A percentile compares a stretch with the other conserved stretches of the same genome.
These are phyloP conservation scores for Aphrocallistes beatrix DNA, from an alignment of 37 sponge, comb jelly and placozoan genomes.

Conservation along the genomic window DNA sequence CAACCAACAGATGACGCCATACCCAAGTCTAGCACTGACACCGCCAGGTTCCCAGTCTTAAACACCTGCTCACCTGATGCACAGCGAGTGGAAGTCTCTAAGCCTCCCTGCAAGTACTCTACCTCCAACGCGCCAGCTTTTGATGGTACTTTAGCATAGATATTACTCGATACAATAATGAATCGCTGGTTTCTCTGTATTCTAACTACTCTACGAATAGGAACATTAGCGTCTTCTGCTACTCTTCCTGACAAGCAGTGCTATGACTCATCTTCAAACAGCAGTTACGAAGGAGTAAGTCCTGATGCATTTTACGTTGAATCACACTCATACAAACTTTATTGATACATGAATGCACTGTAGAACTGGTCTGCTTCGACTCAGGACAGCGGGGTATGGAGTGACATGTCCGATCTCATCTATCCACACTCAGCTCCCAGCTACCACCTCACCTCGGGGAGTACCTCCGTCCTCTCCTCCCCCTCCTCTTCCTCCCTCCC, in stretches of 20 bases:
- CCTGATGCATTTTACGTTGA: no score
- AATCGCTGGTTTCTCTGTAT: no score
- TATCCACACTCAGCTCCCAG: neutral
- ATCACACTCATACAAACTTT: no score
- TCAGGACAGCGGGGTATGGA: slow-evolving; percentile 4
- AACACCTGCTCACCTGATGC: neutral
- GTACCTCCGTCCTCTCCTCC: neutral
- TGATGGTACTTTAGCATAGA: no score
- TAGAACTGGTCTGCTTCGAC: slow-evolving; percentile 1
- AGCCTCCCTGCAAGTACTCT: slow-evolving; percentile 13
- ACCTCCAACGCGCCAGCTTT: no score
- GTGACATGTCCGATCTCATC: neutral
- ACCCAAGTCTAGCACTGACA: neutral
- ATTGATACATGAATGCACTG: no score
- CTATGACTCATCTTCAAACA: neutral
- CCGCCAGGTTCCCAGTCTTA: neutral
- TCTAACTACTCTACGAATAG: no score
- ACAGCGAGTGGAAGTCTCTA: neutral
- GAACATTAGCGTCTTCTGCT: no score
- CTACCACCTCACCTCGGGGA: neutral
- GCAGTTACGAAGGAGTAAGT: neutral
- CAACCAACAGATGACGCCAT: neutral
- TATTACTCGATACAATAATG: no score
- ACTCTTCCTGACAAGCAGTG: neutral
- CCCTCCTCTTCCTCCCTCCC: neutral